These are phyloP conservation scores for Nemopilema nomurai DNA, from an alignment of 30 jellyfish, hydroid and myxozoan species.

Conservation along the genomic window DNA sequence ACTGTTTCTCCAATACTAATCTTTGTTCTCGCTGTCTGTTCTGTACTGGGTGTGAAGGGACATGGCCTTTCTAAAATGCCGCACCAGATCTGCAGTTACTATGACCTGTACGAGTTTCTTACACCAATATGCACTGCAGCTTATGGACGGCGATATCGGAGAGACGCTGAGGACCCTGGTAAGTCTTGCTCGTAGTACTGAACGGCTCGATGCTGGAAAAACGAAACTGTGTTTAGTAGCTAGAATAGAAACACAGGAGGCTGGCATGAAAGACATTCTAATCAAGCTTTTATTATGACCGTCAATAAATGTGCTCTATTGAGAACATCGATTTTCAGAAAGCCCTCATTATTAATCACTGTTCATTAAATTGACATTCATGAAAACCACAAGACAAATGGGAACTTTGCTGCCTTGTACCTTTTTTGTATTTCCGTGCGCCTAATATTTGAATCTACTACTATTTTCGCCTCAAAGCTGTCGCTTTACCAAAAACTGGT, in stretches of 20 bases:
- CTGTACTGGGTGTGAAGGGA: conserved; percentile 2
- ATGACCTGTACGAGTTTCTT: conserved; percentile 52
- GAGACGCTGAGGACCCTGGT: conserved; percentile 14
- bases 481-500: neutral
- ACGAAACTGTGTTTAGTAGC: neutral
- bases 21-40: neutral
- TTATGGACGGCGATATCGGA: conserved; percentile 46
- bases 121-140: conserved; percentile 48
- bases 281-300: too few relatives aligned
- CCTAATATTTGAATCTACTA: too few relatives aligned
- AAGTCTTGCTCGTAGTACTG: neutral
- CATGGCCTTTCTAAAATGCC: conserved; percentile 21
- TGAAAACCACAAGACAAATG: too few relatives aligned
- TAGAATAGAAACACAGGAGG: neutral
- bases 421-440: too few relatives aligned
- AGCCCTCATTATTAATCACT: too few relatives aligned
- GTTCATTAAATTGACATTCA: too few relatives aligned
- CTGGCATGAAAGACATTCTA: too few relatives aligned
- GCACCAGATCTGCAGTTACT: conserved; percentile 54
- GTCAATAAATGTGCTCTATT: too few relatives aligned
- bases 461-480: neutral
- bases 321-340: too few relatives aligned
- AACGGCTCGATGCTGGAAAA: neutral
- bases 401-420: too few relatives aligned
- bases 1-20: neutral